Evolutionary conservation across 2,113 vertebrate species (phyloP).

Genomic region (Polypterus bichir): DNA sequence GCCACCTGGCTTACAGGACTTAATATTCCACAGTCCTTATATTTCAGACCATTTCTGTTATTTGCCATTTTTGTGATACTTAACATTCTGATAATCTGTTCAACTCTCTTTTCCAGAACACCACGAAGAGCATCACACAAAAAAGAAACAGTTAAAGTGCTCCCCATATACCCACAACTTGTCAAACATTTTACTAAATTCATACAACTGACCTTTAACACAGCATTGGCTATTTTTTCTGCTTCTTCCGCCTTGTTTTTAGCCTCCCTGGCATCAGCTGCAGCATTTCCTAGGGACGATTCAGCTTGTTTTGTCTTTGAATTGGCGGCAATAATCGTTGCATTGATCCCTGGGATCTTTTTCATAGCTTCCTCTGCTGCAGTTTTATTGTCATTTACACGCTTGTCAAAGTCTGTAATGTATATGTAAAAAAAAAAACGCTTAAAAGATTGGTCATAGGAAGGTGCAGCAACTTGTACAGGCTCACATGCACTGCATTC

Average conservation of each 20-base stretch:
- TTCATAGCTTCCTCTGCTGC: slow-evolving; percentile 80
- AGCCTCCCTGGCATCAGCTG: slow-evolving; percentile 67
- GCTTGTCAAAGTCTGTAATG: slow-evolving; percentile 72
- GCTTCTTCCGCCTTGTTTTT: slow-evolving; percentile 74
- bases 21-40: too few species aligned
- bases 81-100: too few species aligned
- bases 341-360: slow-evolving; percentile 75
- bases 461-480: too few species aligned
- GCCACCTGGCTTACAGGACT: too few species aligned
- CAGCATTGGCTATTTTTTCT: slow-evolving; percentile 62
- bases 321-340: slow-evolving; percentile 70
- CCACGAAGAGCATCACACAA: too few species aligned
- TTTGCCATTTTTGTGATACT: too few species aligned
- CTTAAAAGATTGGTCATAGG: neutral
- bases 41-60: too few species aligned
- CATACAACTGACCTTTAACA: slow-evolving; percentile 63
- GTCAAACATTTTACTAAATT: too few species aligned
- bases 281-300: slow-evolving; percentile 68
- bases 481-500: too few species aligned
- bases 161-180: too few species aligned
- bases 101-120: too few species aligned
- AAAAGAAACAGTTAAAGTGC: too few species aligned
- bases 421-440: neutral
- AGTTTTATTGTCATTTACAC: slow-evolving; percentile 94
- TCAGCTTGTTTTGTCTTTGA: slow-evolving; percentile 77